Base-by-base conservation (phyloP, 2,888 invertebrate genomes). In the Lasioglossum morio region DNA sequence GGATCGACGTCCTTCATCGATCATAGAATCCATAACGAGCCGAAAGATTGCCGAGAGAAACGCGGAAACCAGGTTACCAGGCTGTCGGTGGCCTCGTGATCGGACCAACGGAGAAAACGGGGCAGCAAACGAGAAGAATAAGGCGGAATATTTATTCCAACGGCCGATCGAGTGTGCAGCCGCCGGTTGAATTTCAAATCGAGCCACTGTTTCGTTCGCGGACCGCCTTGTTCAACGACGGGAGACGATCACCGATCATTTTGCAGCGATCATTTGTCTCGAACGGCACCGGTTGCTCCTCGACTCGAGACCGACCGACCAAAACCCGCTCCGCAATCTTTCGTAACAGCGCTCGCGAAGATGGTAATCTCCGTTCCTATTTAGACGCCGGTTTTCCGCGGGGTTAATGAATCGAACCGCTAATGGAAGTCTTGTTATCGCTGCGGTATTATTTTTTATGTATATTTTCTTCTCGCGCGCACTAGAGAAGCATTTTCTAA, bases 181-280 rank as follows among this genome's bases (percentile, higher is more conserved):
- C 84, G 84, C 74, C 70, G 85, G 82, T 82, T 90, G 90, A 90
- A 90, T 90, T 90, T 88, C 84, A 91, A 90, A 84, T 89, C 83
- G 76, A 70, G 69, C 40, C 30, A 63, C 79, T 73, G 75, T 63
- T 75, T 48, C 78, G 80, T 74, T 78, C 81, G 80, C 60, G 79
- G 79, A 34, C 70, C 73, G 30, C n/a, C 57, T 57, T 57, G 57
- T n/a, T 57, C 57, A 57, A 57, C 57, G 57, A n/a, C n/a, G 57
- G 57, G 57, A 57, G 70, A 85, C 34, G 46, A 73, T 37, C 34
- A 43, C 23, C 63, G 77, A 69, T 23, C 16, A 66, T 72, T 34
- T 84, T 3, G 12, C 69, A 14, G 19, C 69, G 57, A 27, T 40
- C 66, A 66, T 66, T 37, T 37, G 34, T 66, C 34, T 34, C 8